phyloP scores from a whole-genome alignment of 2,113 vertebrate genomes.

The Phyllopteryx taeniolatus region DNA sequence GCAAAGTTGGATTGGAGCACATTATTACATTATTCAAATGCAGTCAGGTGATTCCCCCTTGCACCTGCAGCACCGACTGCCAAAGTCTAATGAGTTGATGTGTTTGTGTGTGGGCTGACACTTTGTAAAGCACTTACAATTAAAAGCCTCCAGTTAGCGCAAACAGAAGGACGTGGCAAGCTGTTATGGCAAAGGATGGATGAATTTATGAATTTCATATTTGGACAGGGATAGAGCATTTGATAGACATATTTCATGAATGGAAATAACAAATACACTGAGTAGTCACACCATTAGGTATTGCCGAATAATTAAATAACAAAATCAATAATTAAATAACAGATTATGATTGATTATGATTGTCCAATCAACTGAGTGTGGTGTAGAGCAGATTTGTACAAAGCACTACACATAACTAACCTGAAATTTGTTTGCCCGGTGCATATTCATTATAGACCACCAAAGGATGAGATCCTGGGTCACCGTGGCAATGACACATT shows the following conservation, averaged over 20 bases:
- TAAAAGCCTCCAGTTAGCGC: slow-evolving; percentile 57
- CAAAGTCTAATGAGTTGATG: slow-evolving; percentile 45
- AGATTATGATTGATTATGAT: not conserved
- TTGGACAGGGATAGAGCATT: slow-evolving; percentile 31
- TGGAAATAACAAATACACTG: slow-evolving; percentile 1
- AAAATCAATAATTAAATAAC: not conserved
- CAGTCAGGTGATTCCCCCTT: slow-evolving; percentile 60
- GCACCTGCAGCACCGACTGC: slow-evolving; percentile 38
- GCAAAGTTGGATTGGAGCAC: slow-evolving; percentile 39
- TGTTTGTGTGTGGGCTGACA: slow-evolving; percentile 32
- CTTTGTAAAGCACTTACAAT: slow-evolving; percentile 42
- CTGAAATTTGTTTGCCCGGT: no score
- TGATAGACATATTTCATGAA: slow-evolving; percentile 28
- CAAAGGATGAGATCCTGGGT: no score
- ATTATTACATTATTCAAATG: slow-evolving; percentile 52
- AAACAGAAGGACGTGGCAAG: slow-evolving; percentile 51
- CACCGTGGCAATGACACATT: no score
- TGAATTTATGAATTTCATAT: slow-evolving; percentile 39
- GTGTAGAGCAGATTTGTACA: no score
- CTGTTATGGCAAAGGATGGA: slow-evolving; percentile 42
- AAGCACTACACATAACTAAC: no score
- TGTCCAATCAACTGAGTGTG: no score
- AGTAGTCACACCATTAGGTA: not conserved
- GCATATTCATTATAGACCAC: no score
- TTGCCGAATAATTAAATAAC: not conserved